Conservation (phyloP, 1,140 invertebrate genomes). For the Agrilus planipennis region DNA sequence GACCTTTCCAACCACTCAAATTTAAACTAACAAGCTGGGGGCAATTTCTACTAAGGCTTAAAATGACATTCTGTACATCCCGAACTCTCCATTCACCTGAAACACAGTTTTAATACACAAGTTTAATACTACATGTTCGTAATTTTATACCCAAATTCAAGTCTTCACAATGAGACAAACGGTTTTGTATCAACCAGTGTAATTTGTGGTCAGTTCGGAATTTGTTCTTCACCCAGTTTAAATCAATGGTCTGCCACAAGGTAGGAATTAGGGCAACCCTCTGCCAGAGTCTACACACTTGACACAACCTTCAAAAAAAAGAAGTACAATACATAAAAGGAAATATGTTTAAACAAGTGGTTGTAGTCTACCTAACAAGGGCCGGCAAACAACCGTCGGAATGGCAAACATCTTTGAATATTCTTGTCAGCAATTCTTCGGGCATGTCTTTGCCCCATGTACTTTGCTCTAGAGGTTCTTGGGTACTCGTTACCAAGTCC, state of each 20-base stretch:
- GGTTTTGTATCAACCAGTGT: slow-evolving; percentile 62
- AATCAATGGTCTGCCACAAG: slow-evolving; percentile 66
- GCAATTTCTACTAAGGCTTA: slow-evolving; percentile 53
- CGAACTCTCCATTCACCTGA: slow-evolving; percentile 30
- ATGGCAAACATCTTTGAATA: slow-evolving; percentile 53
- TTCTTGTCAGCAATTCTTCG: slow-evolving; percentile 50
- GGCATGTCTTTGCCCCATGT: slow-evolving; percentile 48
- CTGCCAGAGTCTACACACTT: slow-evolving; percentile 65
- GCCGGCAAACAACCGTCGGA: slow-evolving; percentile 60
- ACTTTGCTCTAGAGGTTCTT: slow-evolving; percentile 40
- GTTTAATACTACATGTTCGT: not conserved
- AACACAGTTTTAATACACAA: too few relatives aligned
- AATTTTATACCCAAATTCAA: slow-evolving; percentile 54
- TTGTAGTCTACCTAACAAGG: slow-evolving; percentile 57
- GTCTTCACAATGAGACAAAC: slow-evolving; percentile 55
- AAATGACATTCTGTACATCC: slow-evolving; percentile 40
- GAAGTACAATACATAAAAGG: slow-evolving; percentile 7
- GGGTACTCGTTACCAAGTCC: slow-evolving; percentile 20
- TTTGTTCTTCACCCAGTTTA: slow-evolving; percentile 60
- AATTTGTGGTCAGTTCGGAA: slow-evolving; percentile 61
- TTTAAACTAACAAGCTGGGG: slow-evolving; percentile 51
- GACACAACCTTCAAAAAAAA: slow-evolving; percentile 44
- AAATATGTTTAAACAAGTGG: too few relatives aligned
- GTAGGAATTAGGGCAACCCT: slow-evolving; percentile 49
- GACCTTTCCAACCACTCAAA: slow-evolving; percentile 60